phyloP scores from a whole-genome alignment of 2,888 invertebrate genomes.

The Perizoma flavofasciatum region DNA sequence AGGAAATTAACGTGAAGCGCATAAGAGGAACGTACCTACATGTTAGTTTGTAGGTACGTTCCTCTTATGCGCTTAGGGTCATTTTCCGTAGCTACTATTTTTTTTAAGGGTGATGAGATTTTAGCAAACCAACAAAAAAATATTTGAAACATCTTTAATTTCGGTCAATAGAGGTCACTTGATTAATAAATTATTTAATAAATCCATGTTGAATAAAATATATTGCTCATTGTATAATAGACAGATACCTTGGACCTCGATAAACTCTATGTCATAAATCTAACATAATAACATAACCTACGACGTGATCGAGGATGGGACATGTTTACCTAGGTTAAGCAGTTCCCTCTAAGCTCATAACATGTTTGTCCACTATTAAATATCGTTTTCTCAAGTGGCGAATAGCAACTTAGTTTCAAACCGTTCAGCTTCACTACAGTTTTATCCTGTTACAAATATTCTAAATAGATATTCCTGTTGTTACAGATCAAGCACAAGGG shows the following conservation, averaged over 20 bases:
- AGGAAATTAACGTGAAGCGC: too few relatives aligned
- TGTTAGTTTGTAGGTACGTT: too few relatives aligned
- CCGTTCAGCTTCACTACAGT: background rate
- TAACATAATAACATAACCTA: conserved; percentile 4
- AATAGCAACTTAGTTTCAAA: background rate
- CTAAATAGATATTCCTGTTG: conserved; percentile 41
- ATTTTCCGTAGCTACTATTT: too few relatives aligned
- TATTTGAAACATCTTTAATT: too few relatives aligned
- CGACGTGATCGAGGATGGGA: conserved; percentile 5
- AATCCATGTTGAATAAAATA: too few relatives aligned
- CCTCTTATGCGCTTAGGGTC: too few relatives aligned
- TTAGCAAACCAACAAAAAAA: too few relatives aligned
- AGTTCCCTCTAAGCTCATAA: background rate
- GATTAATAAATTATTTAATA: too few relatives aligned
- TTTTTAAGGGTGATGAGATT: too few relatives aligned
- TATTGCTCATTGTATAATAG: background rate
- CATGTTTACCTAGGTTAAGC: conserved; percentile 14
- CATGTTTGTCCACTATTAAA: conserved; percentile 5
- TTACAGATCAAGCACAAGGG: conserved; percentile 67
- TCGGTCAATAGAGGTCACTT: too few relatives aligned
- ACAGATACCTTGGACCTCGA: background rate
- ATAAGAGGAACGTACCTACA: too few relatives aligned
- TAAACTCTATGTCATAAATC: background rate
- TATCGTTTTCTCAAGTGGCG: conserved; percentile 1
- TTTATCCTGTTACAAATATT: background rate